Conservation (phyloP, 2,888 invertebrate species). For the Drosophila monieri region DNA sequence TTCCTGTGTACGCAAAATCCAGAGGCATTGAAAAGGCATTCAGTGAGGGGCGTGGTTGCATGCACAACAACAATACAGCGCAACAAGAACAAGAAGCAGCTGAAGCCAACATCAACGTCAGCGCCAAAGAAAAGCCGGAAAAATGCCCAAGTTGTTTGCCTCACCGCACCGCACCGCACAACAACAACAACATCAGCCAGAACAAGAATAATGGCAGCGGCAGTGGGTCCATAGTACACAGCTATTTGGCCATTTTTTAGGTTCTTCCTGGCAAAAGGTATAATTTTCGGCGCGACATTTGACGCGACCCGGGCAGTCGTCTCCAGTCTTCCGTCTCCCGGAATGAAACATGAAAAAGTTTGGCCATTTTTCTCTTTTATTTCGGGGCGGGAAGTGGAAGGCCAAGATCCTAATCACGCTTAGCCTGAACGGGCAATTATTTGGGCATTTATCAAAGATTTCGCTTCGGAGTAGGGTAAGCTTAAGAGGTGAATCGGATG, state of each 20-base stretch:
- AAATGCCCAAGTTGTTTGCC: constrained; percentile 74
- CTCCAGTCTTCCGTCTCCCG: constrained; percentile 2
- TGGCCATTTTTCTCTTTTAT: constrained; percentile 8
- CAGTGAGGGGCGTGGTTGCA: constrained; percentile 59
- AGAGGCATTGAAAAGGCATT: constrained; percentile 47
- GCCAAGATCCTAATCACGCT: constrained; percentile 40
- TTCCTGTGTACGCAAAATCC: constrained; percentile 1
- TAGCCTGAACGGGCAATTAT: constrained; percentile 44
- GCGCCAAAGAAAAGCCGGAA: constrained; percentile 72
- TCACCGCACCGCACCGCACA: constrained; percentile 43
- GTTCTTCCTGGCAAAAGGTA: constrained; percentile 54
- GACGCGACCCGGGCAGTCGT: constrained; percentile 73
- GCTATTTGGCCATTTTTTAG: constrained; percentile 54
- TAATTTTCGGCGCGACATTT: constrained; percentile 83
- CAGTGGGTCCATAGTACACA: constrained; percentile 38
- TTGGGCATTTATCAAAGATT: constrained; percentile 44
- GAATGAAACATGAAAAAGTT: constrained; percentile 36
- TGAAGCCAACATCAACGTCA: constrained; percentile 67
- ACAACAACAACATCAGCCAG: constrained; percentile 1
- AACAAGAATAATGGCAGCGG: not conserved
- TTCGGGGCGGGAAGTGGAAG: constrained; percentile 4
- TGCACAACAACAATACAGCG: constrained; percentile 39
- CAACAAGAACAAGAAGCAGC: constrained; percentile 27
- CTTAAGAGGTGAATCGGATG: not conserved
- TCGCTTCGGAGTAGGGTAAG: constrained; percentile 23